Evolutionary conservation across 1,140 invertebrate genomes (phyloP).

Genomic region (Chionoecetes opilio): DNA sequence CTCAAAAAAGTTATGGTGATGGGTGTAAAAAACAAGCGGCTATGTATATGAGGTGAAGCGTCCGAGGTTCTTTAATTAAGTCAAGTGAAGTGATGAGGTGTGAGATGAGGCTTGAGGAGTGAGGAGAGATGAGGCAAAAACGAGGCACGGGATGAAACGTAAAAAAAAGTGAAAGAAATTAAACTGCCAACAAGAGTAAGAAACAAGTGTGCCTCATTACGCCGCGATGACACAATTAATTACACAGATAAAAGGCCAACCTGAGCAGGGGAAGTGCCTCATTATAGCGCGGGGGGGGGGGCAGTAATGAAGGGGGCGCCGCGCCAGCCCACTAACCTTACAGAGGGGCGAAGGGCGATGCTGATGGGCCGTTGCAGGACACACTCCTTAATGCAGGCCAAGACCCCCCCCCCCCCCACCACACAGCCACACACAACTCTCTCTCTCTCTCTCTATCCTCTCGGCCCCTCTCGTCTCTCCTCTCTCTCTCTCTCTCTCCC

Average conservation of each 20-base stretch:
- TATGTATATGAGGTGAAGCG: neutral
- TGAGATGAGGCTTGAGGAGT: neutral
- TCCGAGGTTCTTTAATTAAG: neutral
- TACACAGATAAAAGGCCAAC: neutral
- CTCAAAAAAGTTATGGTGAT: neutral
- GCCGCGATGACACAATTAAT: neutral
- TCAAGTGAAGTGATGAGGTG: neutral
- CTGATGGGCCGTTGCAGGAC: neutral
- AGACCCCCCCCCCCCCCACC: too few species aligned
- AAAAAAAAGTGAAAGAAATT: neutral
- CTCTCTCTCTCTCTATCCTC: neutral
- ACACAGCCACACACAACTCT: too few species aligned
- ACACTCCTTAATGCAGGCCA: neutral
- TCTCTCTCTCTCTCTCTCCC: neutral
- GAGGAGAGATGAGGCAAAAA: neutral
- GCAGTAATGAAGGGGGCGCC: neutral
- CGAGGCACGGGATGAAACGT: neutral
- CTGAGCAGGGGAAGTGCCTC: neutral
- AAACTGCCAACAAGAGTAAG: neutral
- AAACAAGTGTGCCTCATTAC: slow-evolving; percentile 29
- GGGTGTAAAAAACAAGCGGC: neutral
- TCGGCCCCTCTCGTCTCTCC: too few species aligned
- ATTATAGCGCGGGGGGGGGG: neutral
- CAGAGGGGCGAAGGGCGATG: too few species aligned
- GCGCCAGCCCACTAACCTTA: neutral